A percentile compares a stretch with the other conserved stretches of the same genome.
Conservation (phyloP, 1,140 invertebrate genomes). For the Mercenaria mercenaria region DNA sequence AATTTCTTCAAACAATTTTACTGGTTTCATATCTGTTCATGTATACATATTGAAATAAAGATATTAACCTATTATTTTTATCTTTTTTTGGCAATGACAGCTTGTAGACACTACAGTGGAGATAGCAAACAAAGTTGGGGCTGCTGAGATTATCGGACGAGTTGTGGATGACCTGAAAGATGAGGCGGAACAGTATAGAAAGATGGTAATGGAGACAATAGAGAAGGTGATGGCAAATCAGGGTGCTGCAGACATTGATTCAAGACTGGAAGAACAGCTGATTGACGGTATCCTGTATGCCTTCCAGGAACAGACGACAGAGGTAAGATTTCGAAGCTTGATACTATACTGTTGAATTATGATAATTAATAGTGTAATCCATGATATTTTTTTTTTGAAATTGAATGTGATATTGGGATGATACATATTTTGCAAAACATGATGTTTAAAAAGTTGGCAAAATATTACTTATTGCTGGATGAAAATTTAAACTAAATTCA, state of each 20-base stretch:
- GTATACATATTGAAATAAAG: constrained; percentile 27
- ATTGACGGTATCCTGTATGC: constrained; percentile 99
- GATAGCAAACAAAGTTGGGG: constrained; percentile 99
- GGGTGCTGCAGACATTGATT: constrained; percentile 99
- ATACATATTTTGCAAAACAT: too few relatives aligned
- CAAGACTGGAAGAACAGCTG: constrained; percentile 98
- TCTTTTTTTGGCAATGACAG: constrained; percentile 82
- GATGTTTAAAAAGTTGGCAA: too few relatives aligned
- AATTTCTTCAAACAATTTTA: too few relatives aligned
- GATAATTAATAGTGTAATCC: too few relatives aligned
- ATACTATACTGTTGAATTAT: background rate
- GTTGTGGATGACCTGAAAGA: constrained; percentile 99
- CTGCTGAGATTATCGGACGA: constrained; percentile 99
- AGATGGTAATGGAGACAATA: constrained; percentile 99
- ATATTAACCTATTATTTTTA: background rate
- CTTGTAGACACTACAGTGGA: constrained; percentile 99
- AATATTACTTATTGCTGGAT: too few relatives aligned
- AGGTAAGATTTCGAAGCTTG: constrained; percentile 88
- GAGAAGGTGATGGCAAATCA: constrained; percentile 99
- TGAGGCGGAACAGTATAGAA: constrained; percentile 99
- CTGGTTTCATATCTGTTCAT: too few relatives aligned
- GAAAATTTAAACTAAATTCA: too few relatives aligned
- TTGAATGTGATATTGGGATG: too few relatives aligned
- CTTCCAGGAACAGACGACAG: constrained; percentile 99
- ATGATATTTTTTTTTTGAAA: too few relatives aligned